Conservation (phyloP, 2,113 vertebrate genomes). For the Xiphorhynchus elegans region DNA sequence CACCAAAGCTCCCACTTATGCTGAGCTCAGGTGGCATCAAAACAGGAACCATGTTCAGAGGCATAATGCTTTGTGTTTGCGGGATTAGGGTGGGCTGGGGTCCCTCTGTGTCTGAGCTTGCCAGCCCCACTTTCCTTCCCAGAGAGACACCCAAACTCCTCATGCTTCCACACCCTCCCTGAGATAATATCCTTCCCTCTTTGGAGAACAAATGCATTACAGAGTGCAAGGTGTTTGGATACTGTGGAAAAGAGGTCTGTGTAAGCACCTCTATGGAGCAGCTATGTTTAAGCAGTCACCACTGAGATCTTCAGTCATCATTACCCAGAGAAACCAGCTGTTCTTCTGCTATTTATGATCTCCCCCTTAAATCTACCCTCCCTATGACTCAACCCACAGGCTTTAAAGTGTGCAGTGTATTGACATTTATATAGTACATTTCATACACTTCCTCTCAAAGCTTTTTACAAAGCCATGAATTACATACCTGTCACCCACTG, state of each 20-base stretch:
- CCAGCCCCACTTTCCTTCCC: background rate
- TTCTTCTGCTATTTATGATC: slow-evolving; percentile 69
- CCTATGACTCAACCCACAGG: slow-evolving; percentile 62
- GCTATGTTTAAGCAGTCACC: slow-evolving; percentile 45
- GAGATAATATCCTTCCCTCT: background rate
- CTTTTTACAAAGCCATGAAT: slow-evolving; percentile 77
- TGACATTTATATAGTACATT: slow-evolving; percentile 76
- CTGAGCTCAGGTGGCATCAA: background rate
- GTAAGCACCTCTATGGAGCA: background rate
- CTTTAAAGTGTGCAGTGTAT: slow-evolving; percentile 70
- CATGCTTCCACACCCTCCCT: background rate
- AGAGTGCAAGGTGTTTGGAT: background rate
- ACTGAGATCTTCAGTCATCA: slow-evolving; percentile 65
- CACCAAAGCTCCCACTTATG: background rate
- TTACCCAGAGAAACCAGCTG: slow-evolving; percentile 68
- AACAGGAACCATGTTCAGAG: background rate
- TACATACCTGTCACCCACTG: slow-evolving; percentile 75
- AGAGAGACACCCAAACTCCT: background rate
- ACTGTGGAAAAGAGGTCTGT: background rate
- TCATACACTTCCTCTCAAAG: slow-evolving; percentile 74
- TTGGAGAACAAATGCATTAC: background rate
- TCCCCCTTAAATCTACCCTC: slow-evolving; percentile 53
- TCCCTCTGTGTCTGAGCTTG: background rate
- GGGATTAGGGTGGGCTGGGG: accelerated
- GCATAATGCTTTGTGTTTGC: too few species aligned